phyloP scores from a whole-genome alignment of 2,113 vertebrate genomes.

The Tinamus guttatus region DNA sequence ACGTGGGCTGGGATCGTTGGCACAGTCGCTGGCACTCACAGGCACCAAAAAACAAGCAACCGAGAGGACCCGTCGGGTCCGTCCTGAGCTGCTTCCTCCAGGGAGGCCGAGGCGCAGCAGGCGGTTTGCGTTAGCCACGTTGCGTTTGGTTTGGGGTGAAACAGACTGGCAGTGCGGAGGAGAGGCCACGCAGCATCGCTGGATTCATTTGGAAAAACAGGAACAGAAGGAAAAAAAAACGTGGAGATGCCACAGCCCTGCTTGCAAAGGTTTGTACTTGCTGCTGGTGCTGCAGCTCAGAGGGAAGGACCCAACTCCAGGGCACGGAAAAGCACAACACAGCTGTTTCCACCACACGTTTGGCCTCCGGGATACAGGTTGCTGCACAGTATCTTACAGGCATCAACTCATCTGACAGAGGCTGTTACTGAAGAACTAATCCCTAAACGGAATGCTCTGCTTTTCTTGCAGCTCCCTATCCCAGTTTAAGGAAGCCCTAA shows the following conservation, averaged over 20 bases:
- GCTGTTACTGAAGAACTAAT: neutral
- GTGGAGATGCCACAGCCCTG: neutral
- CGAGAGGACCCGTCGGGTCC: neutral
- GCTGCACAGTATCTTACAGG: neutral
- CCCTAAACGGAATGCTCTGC: neutral
- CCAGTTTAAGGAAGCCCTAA: neutral
- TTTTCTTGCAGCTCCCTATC: neutral
- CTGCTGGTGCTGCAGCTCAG: neutral
- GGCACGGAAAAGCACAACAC: neutral
- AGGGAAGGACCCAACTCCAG: neutral
- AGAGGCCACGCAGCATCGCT: neutral
- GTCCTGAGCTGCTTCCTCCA: neutral
- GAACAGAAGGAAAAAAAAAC: neutral
- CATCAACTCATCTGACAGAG: neutral
- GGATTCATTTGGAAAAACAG: neutral
- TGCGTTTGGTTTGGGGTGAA: conserved; percentile 46
- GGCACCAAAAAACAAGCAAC: neutral
- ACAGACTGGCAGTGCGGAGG: neutral
- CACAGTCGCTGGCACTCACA: neutral
- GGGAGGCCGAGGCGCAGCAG: neutral
- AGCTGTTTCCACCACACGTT: neutral
- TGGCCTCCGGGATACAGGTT: neutral
- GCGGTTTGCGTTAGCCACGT: neutral
- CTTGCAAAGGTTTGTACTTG: neutral
- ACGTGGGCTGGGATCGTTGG: fast-evolving